Conservation (phyloP, 2,888 invertebrate genomes). For the Drosophila paramelanica region DNA sequence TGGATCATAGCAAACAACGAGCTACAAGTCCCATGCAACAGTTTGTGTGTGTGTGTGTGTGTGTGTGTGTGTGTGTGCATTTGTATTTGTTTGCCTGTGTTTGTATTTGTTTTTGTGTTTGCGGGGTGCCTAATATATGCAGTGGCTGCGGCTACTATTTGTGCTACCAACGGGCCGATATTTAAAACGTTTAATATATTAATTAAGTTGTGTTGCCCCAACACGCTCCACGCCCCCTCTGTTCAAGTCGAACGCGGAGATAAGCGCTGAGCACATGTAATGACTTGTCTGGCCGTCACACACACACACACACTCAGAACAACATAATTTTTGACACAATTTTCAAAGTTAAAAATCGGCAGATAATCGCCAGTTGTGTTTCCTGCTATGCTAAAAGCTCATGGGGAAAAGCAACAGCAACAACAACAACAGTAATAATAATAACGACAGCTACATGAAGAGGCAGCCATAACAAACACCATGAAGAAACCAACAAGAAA, state of each 20-base stretch:
- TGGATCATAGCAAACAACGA: conserved; percentile 46
- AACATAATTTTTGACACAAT: conserved; percentile 81
- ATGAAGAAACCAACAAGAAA: conserved; percentile 48
- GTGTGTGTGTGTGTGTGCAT: conserved; percentile 16
- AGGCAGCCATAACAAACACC: conserved; percentile 71
- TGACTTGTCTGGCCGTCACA: conserved; percentile 23
- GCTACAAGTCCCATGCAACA: conserved; percentile 6
- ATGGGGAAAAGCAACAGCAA: not conserved
- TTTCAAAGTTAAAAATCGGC: conserved; percentile 61
- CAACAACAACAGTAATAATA: conserved; percentile 27
- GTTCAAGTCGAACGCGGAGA: not conserved
- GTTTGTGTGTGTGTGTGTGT: not conserved
- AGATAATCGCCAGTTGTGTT: conserved; percentile 59
- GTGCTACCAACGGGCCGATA: conserved; percentile 52
- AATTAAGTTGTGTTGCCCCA: conserved; percentile 66
- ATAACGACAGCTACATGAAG: conserved; percentile 49
- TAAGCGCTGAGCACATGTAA: not conserved
- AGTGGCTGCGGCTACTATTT: conserved; percentile 44
- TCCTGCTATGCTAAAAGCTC: conserved; percentile 28
- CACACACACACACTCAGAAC: conserved; percentile 46
- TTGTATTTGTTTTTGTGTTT: conserved; percentile 20
- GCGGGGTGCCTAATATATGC: conserved; percentile 53
- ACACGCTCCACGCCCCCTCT: not conserved
- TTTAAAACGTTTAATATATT: conserved; percentile 58
- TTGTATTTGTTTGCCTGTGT: conserved; percentile 11